Base-by-base conservation (phyloP, 2,797 vertebrate genomes). In the Falco cherrug region DNA sequence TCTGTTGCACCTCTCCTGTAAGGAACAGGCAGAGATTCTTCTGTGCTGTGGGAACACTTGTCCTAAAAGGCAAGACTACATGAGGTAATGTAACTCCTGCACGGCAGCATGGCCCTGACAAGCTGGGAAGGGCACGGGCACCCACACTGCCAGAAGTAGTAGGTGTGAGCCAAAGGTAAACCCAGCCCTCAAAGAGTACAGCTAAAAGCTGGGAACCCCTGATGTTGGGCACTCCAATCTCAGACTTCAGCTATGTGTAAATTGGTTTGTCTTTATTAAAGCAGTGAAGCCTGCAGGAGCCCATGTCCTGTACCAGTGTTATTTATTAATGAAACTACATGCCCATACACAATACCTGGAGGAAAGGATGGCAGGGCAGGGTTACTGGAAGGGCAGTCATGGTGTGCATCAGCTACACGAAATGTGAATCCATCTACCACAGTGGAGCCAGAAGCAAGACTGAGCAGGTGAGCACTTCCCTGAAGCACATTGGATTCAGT, bases 91-190 rank as follows among this genome's bases (percentile, higher is more conserved):
- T 12, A 73, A 51, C 9, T 41, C 24, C 31, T 54, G 18, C 33
- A 67, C 37, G 21, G 37, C 0, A 65, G 22, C 2, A 11, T 1
- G 14, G 29, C 21, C 67, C 28, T 2, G 1, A 8, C 1, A 5
- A 67, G 57, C 50, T 43, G 67, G 65, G 50, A 65, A 71, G 37
- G 20, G 18, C 54, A 60, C 0, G 1, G 45, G 29, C n/a, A 63
- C 2, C 16, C 51, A 45, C 35, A 2, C 17, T 70, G 33, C 29
- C 29, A 67, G 37, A 4, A 82, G 20, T 17, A 18, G 39, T 2
- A 71, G 28, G 21, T 28, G 4, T 22, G 29, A 93, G 29, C 13
- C 64, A 78, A 69, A 74, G 20, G 26, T 6, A 74, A 87, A 56
- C 4, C 13, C 61, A 78, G 21, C 21, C 47, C 25, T 43, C 31